Evolutionary conservation across 2,888 invertebrate species (phyloP).

Genomic region (Pachycephus smyrnensis): DNA sequence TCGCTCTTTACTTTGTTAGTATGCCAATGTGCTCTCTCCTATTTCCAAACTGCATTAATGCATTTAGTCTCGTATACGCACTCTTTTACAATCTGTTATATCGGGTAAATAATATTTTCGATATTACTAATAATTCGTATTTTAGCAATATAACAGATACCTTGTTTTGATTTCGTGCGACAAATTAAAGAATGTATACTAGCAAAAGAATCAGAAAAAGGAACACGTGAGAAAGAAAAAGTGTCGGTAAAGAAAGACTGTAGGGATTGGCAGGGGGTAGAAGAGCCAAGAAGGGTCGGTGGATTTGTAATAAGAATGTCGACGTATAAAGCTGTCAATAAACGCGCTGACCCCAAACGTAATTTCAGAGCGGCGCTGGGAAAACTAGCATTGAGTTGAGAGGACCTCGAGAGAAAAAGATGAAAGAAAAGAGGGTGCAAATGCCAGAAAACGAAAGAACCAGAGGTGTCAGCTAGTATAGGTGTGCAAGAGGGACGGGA

Average conservation of each 20-base stretch:
- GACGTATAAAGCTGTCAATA: constrained; percentile 54
- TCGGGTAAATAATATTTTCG: not conserved
- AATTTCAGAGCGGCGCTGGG: constrained; percentile 42
- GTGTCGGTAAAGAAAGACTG: not conserved
- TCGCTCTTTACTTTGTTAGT: not conserved
- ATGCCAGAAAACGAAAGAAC: constrained; percentile 22
- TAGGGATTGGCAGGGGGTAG: not conserved
- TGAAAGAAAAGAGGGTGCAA: constrained; percentile 15
- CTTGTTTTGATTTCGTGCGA: not conserved
- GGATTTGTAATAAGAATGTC: constrained; percentile 54
- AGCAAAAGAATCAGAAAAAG: not conserved
- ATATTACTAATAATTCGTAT: not conserved
- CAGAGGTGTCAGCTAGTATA: not conserved
- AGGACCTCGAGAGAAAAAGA: not conserved
- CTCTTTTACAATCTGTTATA: not conserved
- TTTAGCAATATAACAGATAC: not conserved
- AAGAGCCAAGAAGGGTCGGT: constrained; percentile 9
- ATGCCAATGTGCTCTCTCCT: not conserved
- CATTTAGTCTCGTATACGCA: not conserved
- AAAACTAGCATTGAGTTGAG: constrained; percentile 17
- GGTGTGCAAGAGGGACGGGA: not conserved
- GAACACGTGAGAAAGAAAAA: not conserved
- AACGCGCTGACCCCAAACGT: constrained; percentile 53
- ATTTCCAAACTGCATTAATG: not conserved
- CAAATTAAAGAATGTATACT: not conserved